Evolutionary conservation across 2,888 invertebrate species (phyloP).

Genomic region (Dicranocentrus wangi): DNA sequence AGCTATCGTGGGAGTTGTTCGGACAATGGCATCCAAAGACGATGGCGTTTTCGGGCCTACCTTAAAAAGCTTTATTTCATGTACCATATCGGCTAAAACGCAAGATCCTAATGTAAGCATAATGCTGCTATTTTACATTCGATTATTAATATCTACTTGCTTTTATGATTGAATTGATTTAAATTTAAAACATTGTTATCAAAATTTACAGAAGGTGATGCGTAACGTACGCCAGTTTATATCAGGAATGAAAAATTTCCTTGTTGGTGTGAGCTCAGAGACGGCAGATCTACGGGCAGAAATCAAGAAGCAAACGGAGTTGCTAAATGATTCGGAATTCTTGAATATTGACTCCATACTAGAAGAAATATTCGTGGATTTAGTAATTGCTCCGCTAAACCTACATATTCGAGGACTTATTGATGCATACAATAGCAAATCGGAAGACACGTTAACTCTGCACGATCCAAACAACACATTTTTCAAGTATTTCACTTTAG

Average conservation of each 20-base stretch:
- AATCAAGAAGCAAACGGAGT: conserved; percentile 72
- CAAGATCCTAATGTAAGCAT: conserved; percentile 71
- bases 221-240: conserved; percentile 90
- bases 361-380: conserved; percentile 93
- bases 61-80: conserved; percentile 72
- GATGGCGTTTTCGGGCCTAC: conserved; percentile 73
- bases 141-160: background rate
- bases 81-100: conserved; percentile 71
- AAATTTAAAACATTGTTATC: too few species aligned
- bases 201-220: conserved; percentile 74
- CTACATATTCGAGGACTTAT: conserved; percentile 88
- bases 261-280: conserved; percentile 78
- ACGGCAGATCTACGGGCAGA: conserved; percentile 69
- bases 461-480: conserved; percentile 25
- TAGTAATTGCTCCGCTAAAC: conserved; percentile 90
- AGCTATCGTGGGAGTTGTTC: conserved; percentile 66
- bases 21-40: conserved; percentile 68
- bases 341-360: conserved; percentile 95
- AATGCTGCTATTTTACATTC: background rate
- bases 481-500: conserved; percentile 55
- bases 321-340: conserved; percentile 90
- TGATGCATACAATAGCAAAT: conserved; percentile 76
- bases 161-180: too few species aligned
- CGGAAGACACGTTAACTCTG: conserved; percentile 76
- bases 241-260: conserved; percentile 98